Conservation (phyloP, 2,888 invertebrate species). For the Phasia obesa region DNA sequence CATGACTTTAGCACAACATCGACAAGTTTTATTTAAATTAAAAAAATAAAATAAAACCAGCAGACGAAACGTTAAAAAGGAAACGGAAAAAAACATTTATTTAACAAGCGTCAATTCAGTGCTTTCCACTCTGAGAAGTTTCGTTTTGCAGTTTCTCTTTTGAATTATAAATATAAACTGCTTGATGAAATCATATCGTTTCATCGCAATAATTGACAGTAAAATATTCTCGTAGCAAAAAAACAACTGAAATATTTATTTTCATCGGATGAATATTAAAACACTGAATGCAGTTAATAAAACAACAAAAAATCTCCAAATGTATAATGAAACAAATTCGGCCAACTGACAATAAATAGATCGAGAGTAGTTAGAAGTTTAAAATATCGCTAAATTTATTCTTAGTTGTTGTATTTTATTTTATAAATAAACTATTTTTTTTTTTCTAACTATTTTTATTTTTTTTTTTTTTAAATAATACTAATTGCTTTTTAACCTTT, state of each 20-base stretch:
- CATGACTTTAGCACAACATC: not conserved
- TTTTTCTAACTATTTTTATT: too few relatives aligned
- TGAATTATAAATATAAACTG: conserved; percentile 13
- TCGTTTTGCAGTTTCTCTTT: not conserved
- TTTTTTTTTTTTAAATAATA: too few relatives aligned
- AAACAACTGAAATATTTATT: conserved; percentile 53
- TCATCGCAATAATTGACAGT: conserved; percentile 26
- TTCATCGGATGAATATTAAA: conserved; percentile 16
- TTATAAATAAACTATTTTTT: not conserved
- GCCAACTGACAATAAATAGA: not conserved
- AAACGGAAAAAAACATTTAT: conserved; percentile 21
- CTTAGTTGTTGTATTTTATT: not conserved
- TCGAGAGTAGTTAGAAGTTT: not conserved
- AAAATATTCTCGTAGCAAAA: conserved; percentile 42
- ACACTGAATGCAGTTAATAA: not conserved
- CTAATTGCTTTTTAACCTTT: not conserved
- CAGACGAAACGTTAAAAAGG: not conserved
- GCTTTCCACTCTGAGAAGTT: not conserved
- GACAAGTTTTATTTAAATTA: not conserved
- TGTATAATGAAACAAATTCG: too few relatives aligned
- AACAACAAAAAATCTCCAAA: not conserved
- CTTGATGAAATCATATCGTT: not conserved
- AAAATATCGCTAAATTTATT: not conserved
- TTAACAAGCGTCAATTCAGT: conserved; percentile 31
- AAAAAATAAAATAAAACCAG: not conserved